Percentiles rank a stretch among this genome's conserved stretches.
Evolutionary conservation across 2,888 invertebrate species (phyloP).

Genomic region (Stomorhina lunata): DNA sequence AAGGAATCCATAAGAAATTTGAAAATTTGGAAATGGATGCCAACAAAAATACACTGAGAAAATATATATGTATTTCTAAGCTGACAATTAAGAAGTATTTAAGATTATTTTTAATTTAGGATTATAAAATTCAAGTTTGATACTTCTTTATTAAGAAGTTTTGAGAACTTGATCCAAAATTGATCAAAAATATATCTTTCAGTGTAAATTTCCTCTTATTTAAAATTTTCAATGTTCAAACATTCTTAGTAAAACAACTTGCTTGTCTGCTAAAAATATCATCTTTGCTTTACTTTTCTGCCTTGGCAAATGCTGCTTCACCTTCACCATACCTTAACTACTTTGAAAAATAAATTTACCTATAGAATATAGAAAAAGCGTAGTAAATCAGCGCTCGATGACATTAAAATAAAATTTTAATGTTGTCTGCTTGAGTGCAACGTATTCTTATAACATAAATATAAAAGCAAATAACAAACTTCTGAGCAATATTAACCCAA

Average conservation of each 20-base stretch:
- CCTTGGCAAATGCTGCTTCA: not conserved
- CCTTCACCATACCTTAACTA: not conserved
- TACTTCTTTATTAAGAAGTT: too few species aligned
- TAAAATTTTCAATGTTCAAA: not conserved
- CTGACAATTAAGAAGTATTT: too few species aligned
- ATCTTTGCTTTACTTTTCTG: slow-evolving; percentile 29
- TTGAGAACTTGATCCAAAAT: too few species aligned
- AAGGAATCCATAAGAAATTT: slow-evolving; percentile 47
- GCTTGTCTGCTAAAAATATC: slow-evolving; percentile 55
- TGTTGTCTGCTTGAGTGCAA: slow-evolving; percentile 67
- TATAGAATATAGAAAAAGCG: slow-evolving; percentile 61
- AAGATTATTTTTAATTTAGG: too few species aligned
- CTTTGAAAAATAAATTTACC: slow-evolving; percentile 18
- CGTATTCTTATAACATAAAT: slow-evolving; percentile 54
- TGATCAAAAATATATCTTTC: too few species aligned
- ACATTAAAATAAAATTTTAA: slow-evolving; percentile 79
- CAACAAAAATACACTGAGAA: slow-evolving; percentile 28
- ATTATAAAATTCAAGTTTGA: too few species aligned
- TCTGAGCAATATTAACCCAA: slow-evolving; percentile 11
- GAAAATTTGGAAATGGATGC: slow-evolving; percentile 12
- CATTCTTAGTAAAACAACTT: not conserved
- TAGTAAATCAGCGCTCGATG: slow-evolving; percentile 78
- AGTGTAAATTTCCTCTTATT: slow-evolving; percentile 21
- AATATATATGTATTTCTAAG: slow-evolving; percentile 7
- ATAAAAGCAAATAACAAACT: slow-evolving; percentile 55